phyloP scores from a whole-genome alignment of 2,888 invertebrate species.

The Synergus gifuensis region DNA sequence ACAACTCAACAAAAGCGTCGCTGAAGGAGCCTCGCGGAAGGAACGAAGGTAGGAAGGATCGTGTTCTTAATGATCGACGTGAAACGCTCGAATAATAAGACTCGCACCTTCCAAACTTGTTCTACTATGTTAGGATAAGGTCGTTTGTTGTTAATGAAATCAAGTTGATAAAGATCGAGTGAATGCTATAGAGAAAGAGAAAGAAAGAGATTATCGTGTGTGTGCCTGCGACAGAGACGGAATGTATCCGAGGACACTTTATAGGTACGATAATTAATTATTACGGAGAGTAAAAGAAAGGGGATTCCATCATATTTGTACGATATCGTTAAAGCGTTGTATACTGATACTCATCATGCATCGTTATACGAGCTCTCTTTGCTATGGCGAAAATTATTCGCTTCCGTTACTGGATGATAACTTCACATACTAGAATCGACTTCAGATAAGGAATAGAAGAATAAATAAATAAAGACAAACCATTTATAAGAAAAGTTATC shows the following conservation, averaged over 20 bases:
- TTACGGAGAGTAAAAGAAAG: constrained; percentile 50
- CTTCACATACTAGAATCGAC: constrained; percentile 20
- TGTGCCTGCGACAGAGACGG: constrained; percentile 39
- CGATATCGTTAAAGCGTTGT: constrained; percentile 63
- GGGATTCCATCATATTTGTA: constrained; percentile 59
- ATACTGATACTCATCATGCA: constrained; percentile 61
- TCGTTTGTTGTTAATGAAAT: constrained; percentile 44
- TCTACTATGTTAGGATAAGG: constrained; percentile 52
- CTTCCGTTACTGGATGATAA: constrained; percentile 45
- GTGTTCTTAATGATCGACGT: constrained; percentile 30
- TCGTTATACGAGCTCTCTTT: constrained; percentile 60
- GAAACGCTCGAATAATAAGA: constrained; percentile 40
- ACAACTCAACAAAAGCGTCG: constrained; percentile 51
- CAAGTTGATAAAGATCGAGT: constrained; percentile 46
- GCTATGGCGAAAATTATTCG: constrained; percentile 56
- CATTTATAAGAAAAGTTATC: neutral
- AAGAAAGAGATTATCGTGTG: constrained; percentile 41
- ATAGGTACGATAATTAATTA: constrained; percentile 53
- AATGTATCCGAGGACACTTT: constrained; percentile 50
- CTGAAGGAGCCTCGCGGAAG: constrained; percentile 48
- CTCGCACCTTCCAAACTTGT: constrained; percentile 51
- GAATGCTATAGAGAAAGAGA: constrained; percentile 45
- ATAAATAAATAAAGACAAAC: neutral
- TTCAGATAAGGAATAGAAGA: neutral
- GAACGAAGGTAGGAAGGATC: constrained; percentile 43